These are phyloP conservation scores for Rhynchophorus ferrugineus DNA, from an alignment of 1,140 invertebrate species.

Conservation along the genomic window DNA sequence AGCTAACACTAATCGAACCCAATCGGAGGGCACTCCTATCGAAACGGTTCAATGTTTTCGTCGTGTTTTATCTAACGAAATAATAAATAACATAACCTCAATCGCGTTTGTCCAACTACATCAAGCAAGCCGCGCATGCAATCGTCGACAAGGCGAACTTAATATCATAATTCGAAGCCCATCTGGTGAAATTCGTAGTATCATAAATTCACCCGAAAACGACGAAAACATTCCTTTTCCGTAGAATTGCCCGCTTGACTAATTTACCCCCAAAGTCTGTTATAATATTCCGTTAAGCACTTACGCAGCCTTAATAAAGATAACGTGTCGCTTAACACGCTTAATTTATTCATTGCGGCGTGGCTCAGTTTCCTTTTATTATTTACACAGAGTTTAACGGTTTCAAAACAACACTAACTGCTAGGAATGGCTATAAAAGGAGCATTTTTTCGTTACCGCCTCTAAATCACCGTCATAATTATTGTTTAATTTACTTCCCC, in stretches of 20 bases:
- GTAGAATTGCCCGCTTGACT: constrained; percentile 12
- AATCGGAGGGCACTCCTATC: too few relatives aligned
- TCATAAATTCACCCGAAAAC: background rate
- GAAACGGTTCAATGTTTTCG: too few relatives aligned
- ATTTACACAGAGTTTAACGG: constrained; percentile 5
- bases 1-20: too few relatives aligned
- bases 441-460: too few relatives aligned
- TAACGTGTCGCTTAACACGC: constrained; percentile 10
- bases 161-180: background rate
- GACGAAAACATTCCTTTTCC: constrained; percentile 1
- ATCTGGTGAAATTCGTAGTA: background rate
- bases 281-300: constrained; percentile 20
- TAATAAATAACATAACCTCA: too few relatives aligned
- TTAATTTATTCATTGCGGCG: constrained; percentile 18
- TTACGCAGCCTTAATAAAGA: constrained; percentile 13
- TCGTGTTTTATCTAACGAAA: too few relatives aligned
- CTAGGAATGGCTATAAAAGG: too few relatives aligned
- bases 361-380: constrained; percentile 14
- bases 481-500: background rate
- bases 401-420: background rate
- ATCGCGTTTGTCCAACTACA: too few relatives aligned
- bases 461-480: too few relatives aligned
- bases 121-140: too few relatives aligned
- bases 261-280: constrained; percentile 23
- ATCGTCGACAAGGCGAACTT: background rate